Evolutionary conservation across 2,113 vertebrate species (phyloP), one percentile per base, ranked within the genome.

Genomic region (Elephantulus edwardii): DNA sequence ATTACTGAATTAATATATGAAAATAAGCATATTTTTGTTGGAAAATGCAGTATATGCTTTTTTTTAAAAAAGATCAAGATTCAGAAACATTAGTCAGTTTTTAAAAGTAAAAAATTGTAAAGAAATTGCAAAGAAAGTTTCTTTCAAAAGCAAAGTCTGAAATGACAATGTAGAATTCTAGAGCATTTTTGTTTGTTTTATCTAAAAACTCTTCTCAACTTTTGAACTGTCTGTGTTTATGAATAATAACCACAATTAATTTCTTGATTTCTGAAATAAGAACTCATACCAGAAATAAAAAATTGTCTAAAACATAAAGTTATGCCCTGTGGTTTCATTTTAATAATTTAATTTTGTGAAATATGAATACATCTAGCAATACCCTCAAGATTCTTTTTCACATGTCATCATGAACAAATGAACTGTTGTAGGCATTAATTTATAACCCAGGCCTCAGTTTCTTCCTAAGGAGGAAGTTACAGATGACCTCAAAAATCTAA

Each of bases 41-140:
- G 44, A 50, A 76, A 89, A 76, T n/a, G 80, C 94, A 2, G 24
- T 89, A 84, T 60, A 26, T 4, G 66, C 68, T 92, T 81, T 81
- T 10, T 72, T 89, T 72, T 52, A 74, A 94, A 95, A 93, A n/a
- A n/a, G n/a, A 44, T 40, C 24, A 89, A 56, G 79, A 89, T 89
- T 90, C 42, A 90, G 70, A 78, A 88, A 46, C 3, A 54, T 80
- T 56, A 88, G 20, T 70, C 38, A 48, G 35, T 68, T 90, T 13
- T 12, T 84, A 38, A 19, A 92, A 92, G 75, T 60, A 62, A 87
- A 12, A 68, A 33, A 90, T 83, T 26, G 4, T 0, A 93, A n/a
- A 33, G 3, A 81, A 80, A 83, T 83, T 26, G 4, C 1, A 93
- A n/a, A 33, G 3, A 81, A 80, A 83, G 33, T 7, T 89, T 93